Evolutionary conservation across 2,888 invertebrate species (phyloP).

Genomic region (Amphipyra berbera): DNA sequence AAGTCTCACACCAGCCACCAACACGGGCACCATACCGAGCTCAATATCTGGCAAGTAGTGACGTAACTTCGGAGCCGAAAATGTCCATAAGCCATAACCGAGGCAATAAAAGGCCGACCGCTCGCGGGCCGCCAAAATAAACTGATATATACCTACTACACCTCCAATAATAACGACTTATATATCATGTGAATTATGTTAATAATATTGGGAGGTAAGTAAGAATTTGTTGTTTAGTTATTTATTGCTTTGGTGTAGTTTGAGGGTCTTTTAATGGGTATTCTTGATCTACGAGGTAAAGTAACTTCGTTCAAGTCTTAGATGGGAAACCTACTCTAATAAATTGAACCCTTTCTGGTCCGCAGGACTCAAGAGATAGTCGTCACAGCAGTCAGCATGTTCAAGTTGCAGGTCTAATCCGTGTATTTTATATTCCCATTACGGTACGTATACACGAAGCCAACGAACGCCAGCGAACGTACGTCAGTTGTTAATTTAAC

Average conservation of each 20-base stretch:
- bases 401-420: too few species aligned
- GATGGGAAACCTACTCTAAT: too few species aligned
- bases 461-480: too few species aligned
- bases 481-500: too few species aligned
- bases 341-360: too few species aligned
- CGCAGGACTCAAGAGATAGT: too few species aligned
- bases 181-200: conserved; percentile 54
- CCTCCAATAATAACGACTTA: conserved; percentile 58
- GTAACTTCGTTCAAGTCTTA: too few species aligned
- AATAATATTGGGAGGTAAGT: conserved; percentile 47
- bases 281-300: too few species aligned
- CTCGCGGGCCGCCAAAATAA: conserved; percentile 51
- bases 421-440: too few species aligned
- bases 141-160: conserved; percentile 56
- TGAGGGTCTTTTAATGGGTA: too few species aligned
- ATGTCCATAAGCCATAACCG: conserved; percentile 70
- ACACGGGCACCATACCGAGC: conserved; percentile 29
- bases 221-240: conserved; percentile 51
- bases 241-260: conserved; percentile 24
- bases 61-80: conserved; percentile 58
- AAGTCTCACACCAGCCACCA: neutral
- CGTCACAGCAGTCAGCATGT: too few species aligned
- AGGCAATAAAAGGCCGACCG: conserved; percentile 66
- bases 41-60: conserved; percentile 59
- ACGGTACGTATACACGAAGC: too few species aligned